phyloP scores from a whole-genome alignment of 2,113 vertebrate genomes.

The Alouatta palliata region DNA sequence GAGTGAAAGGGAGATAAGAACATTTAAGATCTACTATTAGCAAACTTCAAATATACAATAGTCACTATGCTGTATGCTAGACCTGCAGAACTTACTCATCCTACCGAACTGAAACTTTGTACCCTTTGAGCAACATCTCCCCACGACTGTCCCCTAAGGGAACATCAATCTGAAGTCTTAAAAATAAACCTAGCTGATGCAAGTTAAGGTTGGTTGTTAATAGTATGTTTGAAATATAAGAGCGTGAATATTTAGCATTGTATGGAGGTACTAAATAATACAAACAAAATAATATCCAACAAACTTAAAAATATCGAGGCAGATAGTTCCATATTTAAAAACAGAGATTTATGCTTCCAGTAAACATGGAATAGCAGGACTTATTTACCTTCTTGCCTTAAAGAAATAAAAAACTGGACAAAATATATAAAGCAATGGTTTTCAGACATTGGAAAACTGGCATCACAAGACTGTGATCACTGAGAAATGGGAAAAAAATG shows the following conservation, averaged over 20 bases:
- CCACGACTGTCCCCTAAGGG: background rate
- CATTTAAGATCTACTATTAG: background rate
- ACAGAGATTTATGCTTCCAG: background rate
- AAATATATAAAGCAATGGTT: background rate
- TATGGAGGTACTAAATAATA: background rate
- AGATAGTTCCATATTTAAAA: constrained; percentile 1
- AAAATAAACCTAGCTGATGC: background rate
- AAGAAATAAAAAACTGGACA: constrained; percentile 17
- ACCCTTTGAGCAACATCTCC: background rate
- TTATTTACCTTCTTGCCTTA: background rate
- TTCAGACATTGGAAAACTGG: too few relatives aligned
- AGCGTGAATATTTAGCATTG: background rate
- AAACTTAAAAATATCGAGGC: background rate
- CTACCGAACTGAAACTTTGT: background rate
- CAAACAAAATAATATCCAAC: background rate
- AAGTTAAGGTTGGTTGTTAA: background rate
- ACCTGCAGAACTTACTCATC: background rate
- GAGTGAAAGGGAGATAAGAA: background rate
- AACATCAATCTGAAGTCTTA: background rate
- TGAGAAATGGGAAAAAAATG: background rate
- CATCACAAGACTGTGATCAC: background rate
- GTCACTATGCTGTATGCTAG: background rate
- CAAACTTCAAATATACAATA: background rate
- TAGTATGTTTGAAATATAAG: background rate
- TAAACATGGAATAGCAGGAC: background rate